phyloP scores from a whole-genome alignment of 2,888 invertebrate genomes.

The Polydesmus complanatus region DNA sequence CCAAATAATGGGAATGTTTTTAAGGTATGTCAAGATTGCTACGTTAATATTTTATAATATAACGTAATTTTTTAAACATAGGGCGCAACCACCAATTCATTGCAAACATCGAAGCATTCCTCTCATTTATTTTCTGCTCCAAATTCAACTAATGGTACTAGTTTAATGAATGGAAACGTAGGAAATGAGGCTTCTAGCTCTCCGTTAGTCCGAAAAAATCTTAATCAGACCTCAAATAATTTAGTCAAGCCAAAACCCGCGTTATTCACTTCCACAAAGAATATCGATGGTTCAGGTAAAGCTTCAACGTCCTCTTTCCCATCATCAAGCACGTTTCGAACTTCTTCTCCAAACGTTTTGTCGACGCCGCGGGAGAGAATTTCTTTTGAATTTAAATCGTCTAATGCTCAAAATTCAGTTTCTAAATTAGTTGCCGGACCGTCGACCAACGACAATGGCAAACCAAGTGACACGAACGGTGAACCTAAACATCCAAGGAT shows the following conservation, averaged over 20 bases:
- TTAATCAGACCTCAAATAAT: constrained; percentile 37
- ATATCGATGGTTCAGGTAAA: constrained; percentile 11
- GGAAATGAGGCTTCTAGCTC: not conserved
- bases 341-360: not conserved
- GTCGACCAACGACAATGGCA: not conserved
- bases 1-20: constrained; percentile 13
- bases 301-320: not conserved
- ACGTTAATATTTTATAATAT: not conserved
- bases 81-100: not conserved
- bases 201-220: not conserved
- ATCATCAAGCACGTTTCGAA: not conserved
- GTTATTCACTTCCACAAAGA: constrained; percentile 18
- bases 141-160: not conserved
- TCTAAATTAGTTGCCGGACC: not conserved
- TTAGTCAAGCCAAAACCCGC: constrained; percentile 12
- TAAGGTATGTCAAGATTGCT: constrained; percentile 16
- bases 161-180: not conserved
- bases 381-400: constrained; percentile 2
- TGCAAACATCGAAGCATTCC: not conserved
- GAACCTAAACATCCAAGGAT: constrained; percentile 24
- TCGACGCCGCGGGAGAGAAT: not conserved
- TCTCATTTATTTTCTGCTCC: not conserved
- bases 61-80: not conserved
- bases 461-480: not conserved
- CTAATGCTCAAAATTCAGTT: not conserved